Conservation (phyloP, 53 echinoderm and acorn worm species). For the Patiria pectinifera region DNA sequence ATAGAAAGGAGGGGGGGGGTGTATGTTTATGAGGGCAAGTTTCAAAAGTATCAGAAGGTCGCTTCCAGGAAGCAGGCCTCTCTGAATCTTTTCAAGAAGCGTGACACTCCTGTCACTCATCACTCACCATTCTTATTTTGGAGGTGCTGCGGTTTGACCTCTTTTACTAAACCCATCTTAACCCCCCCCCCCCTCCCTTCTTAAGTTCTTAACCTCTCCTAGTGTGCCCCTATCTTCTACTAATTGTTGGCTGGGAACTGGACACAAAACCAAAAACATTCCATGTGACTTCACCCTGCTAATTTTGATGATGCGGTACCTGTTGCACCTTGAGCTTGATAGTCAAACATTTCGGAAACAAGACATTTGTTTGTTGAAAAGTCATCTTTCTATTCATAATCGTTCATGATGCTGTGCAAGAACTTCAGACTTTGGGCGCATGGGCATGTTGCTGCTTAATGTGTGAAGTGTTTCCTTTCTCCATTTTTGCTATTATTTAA, state of each 20-base stretch:
- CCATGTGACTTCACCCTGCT: not conserved
- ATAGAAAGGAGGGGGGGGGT: not conserved
- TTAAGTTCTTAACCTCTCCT: not conserved
- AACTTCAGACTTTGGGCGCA: too few species aligned
- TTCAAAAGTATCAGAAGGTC: not conserved
- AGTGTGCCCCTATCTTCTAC: not conserved
- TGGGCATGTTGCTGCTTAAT: too few species aligned
- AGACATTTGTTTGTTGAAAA: too few species aligned
- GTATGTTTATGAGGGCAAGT: not conserved
- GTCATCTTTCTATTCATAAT: too few species aligned
- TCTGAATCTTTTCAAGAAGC: conserved; percentile 42
- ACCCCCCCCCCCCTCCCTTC: not conserved
- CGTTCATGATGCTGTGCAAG: too few species aligned
- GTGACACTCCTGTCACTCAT: conserved; percentile 47
- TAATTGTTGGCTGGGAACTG: not conserved
- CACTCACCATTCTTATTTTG: conserved; percentile 20
- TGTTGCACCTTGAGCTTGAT: too few species aligned
- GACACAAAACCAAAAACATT: not conserved
- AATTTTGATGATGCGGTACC: too few species aligned
- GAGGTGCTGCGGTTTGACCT: conserved; percentile 43
- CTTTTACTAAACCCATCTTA: not conserved
- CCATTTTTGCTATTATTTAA: too few species aligned
- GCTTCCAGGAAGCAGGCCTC: conserved; percentile 17
- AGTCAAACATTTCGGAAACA: too few species aligned
- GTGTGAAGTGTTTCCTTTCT: too few species aligned